Conservation (phyloP, 1,140 invertebrate genomes). For the Heliothis subflexa region DNA sequence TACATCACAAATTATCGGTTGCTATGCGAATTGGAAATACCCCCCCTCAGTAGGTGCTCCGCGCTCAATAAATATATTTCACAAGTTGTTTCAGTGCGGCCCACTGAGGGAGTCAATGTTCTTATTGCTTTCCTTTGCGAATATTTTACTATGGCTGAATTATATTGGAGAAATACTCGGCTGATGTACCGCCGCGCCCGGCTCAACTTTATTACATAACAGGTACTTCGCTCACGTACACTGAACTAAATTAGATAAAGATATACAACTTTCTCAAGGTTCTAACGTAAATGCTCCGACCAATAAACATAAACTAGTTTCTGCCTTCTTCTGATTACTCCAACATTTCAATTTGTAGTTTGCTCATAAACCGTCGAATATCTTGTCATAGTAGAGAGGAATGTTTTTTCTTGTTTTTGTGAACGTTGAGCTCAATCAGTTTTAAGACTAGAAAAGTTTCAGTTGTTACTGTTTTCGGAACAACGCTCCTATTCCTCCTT, state of each 20-base stretch:
- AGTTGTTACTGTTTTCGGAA: background rate
- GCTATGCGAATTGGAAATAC: background rate
- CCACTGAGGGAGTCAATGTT: background rate
- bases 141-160: conserved; percentile 2
- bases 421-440: background rate
- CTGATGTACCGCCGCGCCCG: background rate
- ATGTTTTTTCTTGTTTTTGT: background rate
- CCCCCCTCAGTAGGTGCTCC: background rate
- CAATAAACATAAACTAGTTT: conserved; percentile 1
- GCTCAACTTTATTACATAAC: conserved; percentile 3
- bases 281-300: background rate
- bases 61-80: conserved; percentile 3
- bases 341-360: conserved; percentile 12
- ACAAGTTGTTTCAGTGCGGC: background rate
- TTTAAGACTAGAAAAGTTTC: background rate
- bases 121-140: conserved; percentile 9
- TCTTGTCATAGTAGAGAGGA: background rate
- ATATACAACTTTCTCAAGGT: conserved; percentile 1
- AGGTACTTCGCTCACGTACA: background rate
- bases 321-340: background rate
- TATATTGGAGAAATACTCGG: background rate
- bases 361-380: background rate
- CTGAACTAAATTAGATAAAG: background rate
- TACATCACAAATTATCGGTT: background rate
- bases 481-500: background rate